A percentile compares a stretch with the other conserved stretches of the same genome.
phyloP scores from a whole-genome alignment of 2,797 vertebrate species.

The Gymnodraco acuticeps region DNA sequence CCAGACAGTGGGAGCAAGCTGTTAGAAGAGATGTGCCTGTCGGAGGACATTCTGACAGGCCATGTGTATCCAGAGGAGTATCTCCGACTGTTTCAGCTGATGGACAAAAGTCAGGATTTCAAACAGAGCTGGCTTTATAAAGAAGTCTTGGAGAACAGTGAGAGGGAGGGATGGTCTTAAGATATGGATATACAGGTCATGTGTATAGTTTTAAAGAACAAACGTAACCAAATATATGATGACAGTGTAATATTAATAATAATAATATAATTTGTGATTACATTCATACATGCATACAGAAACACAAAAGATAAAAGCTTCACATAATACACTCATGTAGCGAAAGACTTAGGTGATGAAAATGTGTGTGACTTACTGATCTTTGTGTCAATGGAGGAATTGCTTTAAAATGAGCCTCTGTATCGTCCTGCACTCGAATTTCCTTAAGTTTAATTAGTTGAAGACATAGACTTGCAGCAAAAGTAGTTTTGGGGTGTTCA shows the following conservation, averaged over 20 bases:
- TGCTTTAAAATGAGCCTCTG: background rate
- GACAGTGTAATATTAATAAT: constrained; percentile 1
- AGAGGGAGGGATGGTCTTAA: constrained; percentile 66
- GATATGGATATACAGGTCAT: constrained; percentile 1
- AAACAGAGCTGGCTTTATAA: constrained; percentile 89
- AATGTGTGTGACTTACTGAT: constrained; percentile 1
- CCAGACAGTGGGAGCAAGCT: constrained; percentile 81
- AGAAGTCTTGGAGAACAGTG: constrained; percentile 82
- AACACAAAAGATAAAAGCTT: background rate
- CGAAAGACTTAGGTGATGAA: constrained; percentile 6
- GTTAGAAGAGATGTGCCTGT: constrained; percentile 81
- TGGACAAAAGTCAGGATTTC: constrained; percentile 87
- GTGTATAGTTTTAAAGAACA: constrained; percentile 27
- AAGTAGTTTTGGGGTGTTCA: background rate
- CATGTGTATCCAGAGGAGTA: constrained; percentile 89
- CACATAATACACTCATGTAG: background rate
- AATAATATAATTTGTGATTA: background rate
- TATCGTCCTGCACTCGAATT: background rate
- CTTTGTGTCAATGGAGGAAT: background rate
- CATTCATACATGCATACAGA: background rate
- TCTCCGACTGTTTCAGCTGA: constrained; percentile 88
- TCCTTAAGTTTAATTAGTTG: background rate
- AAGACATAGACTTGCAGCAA: background rate
- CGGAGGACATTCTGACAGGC: constrained; percentile 76
- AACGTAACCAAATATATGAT: constrained; percentile 19